Conservation (phyloP, 2,797 vertebrate species). For the Neosilurus hyrtlii region DNA sequence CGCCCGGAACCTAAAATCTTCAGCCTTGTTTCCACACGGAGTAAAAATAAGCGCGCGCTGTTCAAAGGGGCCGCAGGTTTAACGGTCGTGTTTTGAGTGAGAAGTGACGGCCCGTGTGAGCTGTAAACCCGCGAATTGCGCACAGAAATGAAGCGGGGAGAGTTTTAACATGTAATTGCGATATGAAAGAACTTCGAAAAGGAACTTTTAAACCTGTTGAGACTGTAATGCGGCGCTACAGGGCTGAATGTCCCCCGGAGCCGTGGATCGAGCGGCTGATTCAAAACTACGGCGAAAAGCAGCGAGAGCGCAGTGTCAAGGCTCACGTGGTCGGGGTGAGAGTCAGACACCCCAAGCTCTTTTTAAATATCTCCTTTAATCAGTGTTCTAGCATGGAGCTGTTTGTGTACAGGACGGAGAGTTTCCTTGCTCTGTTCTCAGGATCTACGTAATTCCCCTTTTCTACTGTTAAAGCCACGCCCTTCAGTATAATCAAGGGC, state of each 20-base stretch:
- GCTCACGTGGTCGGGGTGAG: constrained; percentile 48
- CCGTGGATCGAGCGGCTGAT: constrained; percentile 51
- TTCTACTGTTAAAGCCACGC: background rate
- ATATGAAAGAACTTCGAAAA: background rate
- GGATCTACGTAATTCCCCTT: background rate
- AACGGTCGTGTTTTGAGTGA: background rate
- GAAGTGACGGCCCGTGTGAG: too few relatives aligned
- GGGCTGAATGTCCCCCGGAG: constrained; percentile 18
- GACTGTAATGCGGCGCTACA: constrained; percentile 22
- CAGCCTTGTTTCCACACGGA: constrained; percentile 30
- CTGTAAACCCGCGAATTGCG: too few relatives aligned
- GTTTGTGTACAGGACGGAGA: too few relatives aligned
- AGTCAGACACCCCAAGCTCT: background rate
- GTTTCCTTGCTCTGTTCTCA: too few relatives aligned
- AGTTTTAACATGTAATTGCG: background rate
- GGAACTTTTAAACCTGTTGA: background rate
- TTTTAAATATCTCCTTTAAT: background rate
- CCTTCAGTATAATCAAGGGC: background rate
- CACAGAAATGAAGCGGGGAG: fast-evolving
- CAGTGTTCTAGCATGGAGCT: background rate
- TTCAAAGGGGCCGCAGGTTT: constrained; percentile 8
- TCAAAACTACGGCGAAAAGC: constrained; percentile 24
- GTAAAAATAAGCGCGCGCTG: constrained; percentile 17
- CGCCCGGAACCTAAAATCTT: constrained; percentile 20
- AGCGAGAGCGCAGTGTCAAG: background rate